A percentile compares a stretch with the other conserved stretches of the same genome.
phyloP scores from a whole-genome alignment of 1,140 invertebrate species.

The Apis dorsata region DNA sequence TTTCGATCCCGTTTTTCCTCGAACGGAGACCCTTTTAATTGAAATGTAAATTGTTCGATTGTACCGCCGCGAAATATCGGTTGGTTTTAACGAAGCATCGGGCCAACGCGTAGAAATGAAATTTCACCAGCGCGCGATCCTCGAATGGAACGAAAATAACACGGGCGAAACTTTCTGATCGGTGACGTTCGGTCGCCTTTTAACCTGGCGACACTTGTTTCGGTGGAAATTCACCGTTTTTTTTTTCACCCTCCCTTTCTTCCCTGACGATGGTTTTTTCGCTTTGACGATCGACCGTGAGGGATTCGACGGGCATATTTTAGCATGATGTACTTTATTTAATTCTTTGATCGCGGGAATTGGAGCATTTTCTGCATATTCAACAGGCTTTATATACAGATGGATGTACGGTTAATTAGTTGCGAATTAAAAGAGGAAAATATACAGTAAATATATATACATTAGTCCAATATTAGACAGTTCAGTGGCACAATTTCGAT shows the following conservation, averaged over 20 bases:
- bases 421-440: not conserved
- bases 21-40: constrained; percentile 25
- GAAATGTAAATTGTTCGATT: constrained; percentile 44
- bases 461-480: not conserved
- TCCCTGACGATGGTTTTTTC: too few species aligned
- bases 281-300: not conserved
- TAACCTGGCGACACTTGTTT: not conserved
- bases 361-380: not conserved
- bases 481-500: not conserved
- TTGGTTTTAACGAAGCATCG: constrained; percentile 17
- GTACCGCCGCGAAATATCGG: not conserved
- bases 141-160: constrained; percentile 19
- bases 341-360: not conserved
- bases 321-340: not conserved
- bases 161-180: not conserved
- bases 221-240: too few species aligned
- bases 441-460: not conserved
- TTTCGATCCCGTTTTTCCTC: constrained; percentile 25
- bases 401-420: not conserved
- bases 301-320: not conserved
- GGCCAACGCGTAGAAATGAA: constrained; percentile 7
- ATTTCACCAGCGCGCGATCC: constrained; percentile 7
- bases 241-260: too few species aligned
- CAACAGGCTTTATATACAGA: not conserved
- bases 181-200: not conserved